Evolutionary conservation across 2,113 vertebrate genomes (phyloP).

Genomic region (Eudorcas thomsonii): DNA sequence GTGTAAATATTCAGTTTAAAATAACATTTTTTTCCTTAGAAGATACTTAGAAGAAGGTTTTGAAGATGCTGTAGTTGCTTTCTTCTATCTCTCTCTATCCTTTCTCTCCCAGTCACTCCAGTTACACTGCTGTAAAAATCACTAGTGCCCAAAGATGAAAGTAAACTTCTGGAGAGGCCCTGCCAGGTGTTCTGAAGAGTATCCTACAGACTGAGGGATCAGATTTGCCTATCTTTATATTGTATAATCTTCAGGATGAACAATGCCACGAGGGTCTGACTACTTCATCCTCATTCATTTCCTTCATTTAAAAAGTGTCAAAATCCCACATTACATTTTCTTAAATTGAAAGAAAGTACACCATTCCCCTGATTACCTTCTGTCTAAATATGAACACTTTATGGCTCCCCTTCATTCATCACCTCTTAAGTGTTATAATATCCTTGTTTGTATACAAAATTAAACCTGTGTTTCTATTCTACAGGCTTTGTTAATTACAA

Average conservation of each 20-base stretch:
- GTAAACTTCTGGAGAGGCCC: background rate
- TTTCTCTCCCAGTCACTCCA: background rate
- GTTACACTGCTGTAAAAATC: background rate
- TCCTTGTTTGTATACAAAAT: background rate
- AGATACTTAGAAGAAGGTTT: constrained; percentile 15
- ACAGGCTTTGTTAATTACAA: background rate
- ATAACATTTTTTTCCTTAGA: constrained; percentile 28
- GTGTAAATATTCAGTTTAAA: constrained; percentile 43
- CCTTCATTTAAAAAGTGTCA: background rate
- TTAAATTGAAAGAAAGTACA: background rate
- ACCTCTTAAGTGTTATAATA: background rate
- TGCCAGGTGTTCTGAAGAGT: background rate
- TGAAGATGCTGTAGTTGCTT: background rate
- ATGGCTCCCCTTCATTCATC: background rate
- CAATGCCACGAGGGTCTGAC: background rate
- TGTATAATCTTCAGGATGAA: background rate
- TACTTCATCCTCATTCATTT: background rate
- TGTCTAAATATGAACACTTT: background rate
- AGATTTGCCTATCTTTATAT: background rate
- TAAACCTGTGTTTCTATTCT: constrained; percentile 10
- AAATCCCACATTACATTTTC: background rate
- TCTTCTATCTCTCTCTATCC: background rate
- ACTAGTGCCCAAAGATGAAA: background rate
- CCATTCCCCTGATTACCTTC: background rate
- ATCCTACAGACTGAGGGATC: background rate